Evolutionary conservation across 2,797 vertebrate genomes (phyloP), one percentile per base, ranked within the genome.

Genomic region (Acanthurus lineatus): DNA sequence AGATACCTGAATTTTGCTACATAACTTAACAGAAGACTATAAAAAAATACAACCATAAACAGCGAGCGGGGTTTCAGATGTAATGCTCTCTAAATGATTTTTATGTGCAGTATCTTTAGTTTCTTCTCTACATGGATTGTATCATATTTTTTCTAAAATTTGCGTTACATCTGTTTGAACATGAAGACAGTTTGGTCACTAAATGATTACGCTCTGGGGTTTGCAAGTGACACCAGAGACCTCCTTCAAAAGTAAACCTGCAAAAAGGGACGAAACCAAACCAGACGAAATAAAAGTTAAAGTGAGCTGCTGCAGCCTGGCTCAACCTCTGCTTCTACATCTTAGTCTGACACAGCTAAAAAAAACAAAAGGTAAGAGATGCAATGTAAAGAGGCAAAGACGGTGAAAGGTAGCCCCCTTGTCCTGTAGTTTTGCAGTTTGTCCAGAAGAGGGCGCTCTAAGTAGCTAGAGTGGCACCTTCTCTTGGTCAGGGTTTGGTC

Each of bases 1-100:
- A 88, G 68, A 92, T 93, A 93, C 92, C 90, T 95, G 92, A 93
- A 92, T 92, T 89, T 88, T 88, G 89, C 90, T 91, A 94, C 89
- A 85, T 83, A 89, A 92, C 78, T 82, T 78, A 90, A 85, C 58
- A 80, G 64, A 60, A 76, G 83, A 74, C 86, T 42, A 85, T 75
- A 25, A 25, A 32, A 69, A 81, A 77, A 83, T 60, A 81, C 62
- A 86, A 73, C 82, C 59, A 35, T 69, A 22, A 78, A 70, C 45
- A 74, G 11, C 59, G 48, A 54, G 63, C 73, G 40, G 69, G 54
- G 57, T 67, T 6, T 68, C 42, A 69, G 35, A 60, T 58, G 35
- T 56, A 63, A 32, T 4, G 28, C 4, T 32, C 10, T 65, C 28
- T 7, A 57, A 38, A 52, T 56, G 76, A 65, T 77, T 54, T 79